Evolutionary conservation across 1,140 invertebrate genomes (phyloP), one percentile per base, ranked within the genome.

Genomic region (Trichoplusia ni): DNA sequence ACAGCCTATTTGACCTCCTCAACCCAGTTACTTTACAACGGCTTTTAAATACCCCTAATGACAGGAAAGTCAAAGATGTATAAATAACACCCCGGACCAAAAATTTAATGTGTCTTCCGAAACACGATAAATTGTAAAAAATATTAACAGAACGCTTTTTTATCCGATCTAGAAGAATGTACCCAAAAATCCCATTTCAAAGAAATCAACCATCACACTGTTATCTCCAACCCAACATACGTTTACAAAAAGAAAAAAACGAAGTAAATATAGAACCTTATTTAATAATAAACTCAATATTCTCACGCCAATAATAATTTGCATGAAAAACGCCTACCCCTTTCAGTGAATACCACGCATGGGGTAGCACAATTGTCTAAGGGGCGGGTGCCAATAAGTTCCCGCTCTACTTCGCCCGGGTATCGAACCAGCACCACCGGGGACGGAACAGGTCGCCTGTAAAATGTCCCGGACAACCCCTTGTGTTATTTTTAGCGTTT

Each of bases 321-420:
- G 23, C 23, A 68, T 65, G 63, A 47, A 31, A 62, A 61, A 53
- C 5, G 37, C 27, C 33, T 54, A 73, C 61, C 67, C 46, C 47
- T 31, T 62, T n/a, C n/a, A n/a, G n/a, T n/a, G n/a, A n/a, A 71
- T 53, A 54, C 66, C 64, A 68, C 60, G 69, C 68, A 68, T 77
- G 74, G 67, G 37, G 60, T 66, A 65, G 68, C 69, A 58, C 44
- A 72, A 71, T 75, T 66, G 66, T 74, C 68, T 62, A 71, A 67
- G 62, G 65, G 61, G 58, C 42, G 16, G 37, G 61, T 40, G 47
- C 46, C 7, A 56, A 51, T 63, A 74, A 82, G 74, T 81, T 72
- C 33, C 54, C 75, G 78, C 70, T 84, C 81, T 82, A 82, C 75
- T 82, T 84, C 71, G 66, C 71, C 25, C 63, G 67, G 65, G 60